Conservation (phyloP, 2,888 invertebrate species). For the Rhimphoctona megacephalus region DNA sequence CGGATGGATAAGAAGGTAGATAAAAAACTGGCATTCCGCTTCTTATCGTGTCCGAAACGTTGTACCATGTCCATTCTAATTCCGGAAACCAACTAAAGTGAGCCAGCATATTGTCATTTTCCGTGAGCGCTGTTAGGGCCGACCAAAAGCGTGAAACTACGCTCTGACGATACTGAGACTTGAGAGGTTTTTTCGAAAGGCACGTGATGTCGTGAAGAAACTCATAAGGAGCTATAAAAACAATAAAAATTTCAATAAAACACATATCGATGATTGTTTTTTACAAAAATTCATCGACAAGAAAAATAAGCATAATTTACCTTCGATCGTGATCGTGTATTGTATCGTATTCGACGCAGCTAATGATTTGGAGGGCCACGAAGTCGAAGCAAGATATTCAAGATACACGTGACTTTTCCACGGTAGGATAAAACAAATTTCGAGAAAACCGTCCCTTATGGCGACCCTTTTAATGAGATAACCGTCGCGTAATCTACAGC, state of each 20-base stretch:
- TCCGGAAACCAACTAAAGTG: constrained; percentile 90
- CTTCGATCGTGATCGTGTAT: constrained; percentile 85
- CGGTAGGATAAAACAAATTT: constrained; percentile 89
- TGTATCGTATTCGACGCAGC: constrained; percentile 83
- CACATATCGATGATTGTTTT: neutral
- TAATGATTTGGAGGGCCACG: constrained; percentile 86
- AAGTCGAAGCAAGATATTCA: constrained; percentile 88
- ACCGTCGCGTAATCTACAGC: constrained; percentile 91
- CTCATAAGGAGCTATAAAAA: constrained; percentile 88
- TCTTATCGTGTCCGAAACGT: constrained; percentile 89
- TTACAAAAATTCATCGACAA: neutral
- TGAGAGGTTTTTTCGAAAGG: constrained; percentile 87
- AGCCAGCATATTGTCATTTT: constrained; percentile 89
- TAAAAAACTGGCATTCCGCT: constrained; percentile 91
- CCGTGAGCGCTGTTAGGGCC: constrained; percentile 88
- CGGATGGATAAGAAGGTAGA: constrained; percentile 84
- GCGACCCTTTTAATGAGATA: constrained; percentile 87
- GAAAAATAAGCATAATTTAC: constrained; percentile 69
- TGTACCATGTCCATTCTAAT: constrained; percentile 87
- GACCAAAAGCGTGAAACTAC: constrained; percentile 89
- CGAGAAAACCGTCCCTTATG: constrained; percentile 86
- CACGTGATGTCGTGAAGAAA: constrained; percentile 91
- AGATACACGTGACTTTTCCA: constrained; percentile 91
- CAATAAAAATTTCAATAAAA: neutral
- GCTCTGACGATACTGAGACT: constrained; percentile 88